phyloP scores from a whole-genome alignment of 2,113 vertebrate genomes.

The Apaloderma vittatum region DNA sequence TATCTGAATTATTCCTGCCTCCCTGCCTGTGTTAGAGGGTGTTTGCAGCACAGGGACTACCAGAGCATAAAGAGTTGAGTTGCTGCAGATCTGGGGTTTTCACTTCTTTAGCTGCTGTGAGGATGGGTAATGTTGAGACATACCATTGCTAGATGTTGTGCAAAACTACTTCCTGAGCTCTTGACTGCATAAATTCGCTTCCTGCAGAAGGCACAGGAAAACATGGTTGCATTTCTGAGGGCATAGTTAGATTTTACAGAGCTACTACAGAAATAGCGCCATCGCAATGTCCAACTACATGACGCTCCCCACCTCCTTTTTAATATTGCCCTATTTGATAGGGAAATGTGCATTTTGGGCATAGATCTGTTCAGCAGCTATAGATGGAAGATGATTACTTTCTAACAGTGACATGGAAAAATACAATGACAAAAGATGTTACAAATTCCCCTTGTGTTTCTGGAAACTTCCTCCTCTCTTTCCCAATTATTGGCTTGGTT shows the following conservation, averaged over 20 bases:
- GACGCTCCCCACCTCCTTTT: not conserved
- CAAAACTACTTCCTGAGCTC: slow-evolving; percentile 1
- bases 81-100: not conserved
- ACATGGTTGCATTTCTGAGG: not conserved
- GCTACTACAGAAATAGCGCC: not conserved
- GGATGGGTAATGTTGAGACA: not conserved
- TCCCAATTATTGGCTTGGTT: not conserved
- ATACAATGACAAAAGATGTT: not conserved
- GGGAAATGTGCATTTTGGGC: not conserved
- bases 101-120: not conserved
- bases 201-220: not conserved
- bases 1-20: not conserved
- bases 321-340: fast-evolving
- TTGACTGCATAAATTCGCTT: not conserved
- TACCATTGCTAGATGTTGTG: not conserved
- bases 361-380: not conserved
- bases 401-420: not conserved
- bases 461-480: not conserved
- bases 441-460: not conserved
- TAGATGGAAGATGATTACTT: not conserved
- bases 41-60: not conserved
- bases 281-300: fast-evolving
- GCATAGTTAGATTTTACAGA: not conserved
- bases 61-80: not conserved
- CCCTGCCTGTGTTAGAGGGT: fast-evolving